Percentiles rank a stretch among this genome's conserved stretches.
Evolutionary conservation across 1,140 invertebrate species (phyloP).

Genomic region (Drosophila bocqueti): DNA sequence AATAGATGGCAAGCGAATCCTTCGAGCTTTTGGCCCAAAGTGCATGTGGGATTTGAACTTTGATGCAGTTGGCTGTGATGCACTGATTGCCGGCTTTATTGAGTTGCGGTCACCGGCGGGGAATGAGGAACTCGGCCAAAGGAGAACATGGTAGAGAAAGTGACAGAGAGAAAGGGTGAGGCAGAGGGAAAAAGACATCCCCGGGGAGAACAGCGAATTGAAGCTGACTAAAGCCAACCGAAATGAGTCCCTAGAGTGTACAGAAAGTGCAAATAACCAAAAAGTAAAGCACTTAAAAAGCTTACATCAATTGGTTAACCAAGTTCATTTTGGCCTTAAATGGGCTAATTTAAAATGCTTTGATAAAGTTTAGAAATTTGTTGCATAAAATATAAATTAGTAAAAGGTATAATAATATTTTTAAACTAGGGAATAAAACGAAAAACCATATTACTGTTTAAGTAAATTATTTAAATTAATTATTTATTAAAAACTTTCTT

Average conservation of each 20-base stretch:
- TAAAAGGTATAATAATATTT: background rate
- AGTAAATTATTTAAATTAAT: too few relatives aligned
- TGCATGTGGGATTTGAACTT: constrained; percentile 74
- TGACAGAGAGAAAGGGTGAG: background rate
- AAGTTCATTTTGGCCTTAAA: background rate
- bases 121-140: background rate
- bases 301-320: constrained; percentile 33
- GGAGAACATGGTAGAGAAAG: background rate
- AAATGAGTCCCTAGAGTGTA: constrained; percentile 25
- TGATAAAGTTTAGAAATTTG: background rate
- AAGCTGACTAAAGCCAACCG: constrained; percentile 27
- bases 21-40: constrained; percentile 54
- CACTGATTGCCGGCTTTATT: constrained; percentile 71
- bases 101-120: constrained; percentile 43
- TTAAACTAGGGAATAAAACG: too few relatives aligned
- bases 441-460: too few relatives aligned
- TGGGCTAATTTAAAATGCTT: background rate
- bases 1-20: constrained; percentile 47
- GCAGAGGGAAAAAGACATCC: background rate
- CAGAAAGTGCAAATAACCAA: constrained; percentile 2
- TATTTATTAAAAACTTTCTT: too few relatives aligned
- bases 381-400: background rate
- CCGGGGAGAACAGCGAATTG: constrained; percentile 16
- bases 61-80: constrained; percentile 54
- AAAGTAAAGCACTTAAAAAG: constrained; percentile 5